phyloP scores from a whole-genome alignment of 2,888 invertebrate genomes.

The Cacoxenus indagator region DNA sequence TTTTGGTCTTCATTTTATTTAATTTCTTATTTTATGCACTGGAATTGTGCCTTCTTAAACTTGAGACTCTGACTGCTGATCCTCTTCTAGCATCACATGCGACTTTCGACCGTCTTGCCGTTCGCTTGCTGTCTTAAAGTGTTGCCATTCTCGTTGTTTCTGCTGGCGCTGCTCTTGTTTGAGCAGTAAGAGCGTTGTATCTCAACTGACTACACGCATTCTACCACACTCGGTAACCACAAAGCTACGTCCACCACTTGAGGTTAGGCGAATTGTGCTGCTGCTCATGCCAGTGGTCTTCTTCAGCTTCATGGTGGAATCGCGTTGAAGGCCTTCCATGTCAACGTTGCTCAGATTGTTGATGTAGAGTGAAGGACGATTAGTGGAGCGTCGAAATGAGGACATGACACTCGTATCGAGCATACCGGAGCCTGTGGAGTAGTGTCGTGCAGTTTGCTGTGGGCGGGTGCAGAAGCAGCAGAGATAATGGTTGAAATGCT shows the following conservation, averaged over 20 bases:
- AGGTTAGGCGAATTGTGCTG: constrained; percentile 46
- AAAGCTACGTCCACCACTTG: constrained; percentile 62
- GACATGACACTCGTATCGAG: constrained; percentile 68
- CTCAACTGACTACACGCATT: constrained; percentile 10
- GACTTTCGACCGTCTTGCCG: no score
- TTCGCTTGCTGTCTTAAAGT: constrained; percentile 1
- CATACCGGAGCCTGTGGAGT: constrained; percentile 66
- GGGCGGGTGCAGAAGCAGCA: constrained; percentile 78
- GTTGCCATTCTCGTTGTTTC: constrained; percentile 33
- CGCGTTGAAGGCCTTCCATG: constrained; percentile 3
- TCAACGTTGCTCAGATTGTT: constrained; percentile 46
- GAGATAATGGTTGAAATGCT: constrained; percentile 90
- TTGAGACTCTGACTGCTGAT: neutral
- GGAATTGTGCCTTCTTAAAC: neutral
- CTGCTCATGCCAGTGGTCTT: constrained; percentile 33
- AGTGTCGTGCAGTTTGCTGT: constrained; percentile 64
- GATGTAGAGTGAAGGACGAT: constrained; percentile 62
- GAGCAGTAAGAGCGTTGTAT: constrained; percentile 7
- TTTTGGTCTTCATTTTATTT: neutral
- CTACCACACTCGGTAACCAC: constrained; percentile 32
- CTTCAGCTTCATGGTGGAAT: constrained; percentile 1
- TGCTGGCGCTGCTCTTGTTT: constrained; percentile 38
- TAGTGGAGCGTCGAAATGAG: constrained; percentile 62
- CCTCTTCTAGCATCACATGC: neutral
- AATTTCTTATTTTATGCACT: neutral